Percentiles rank a stretch among this genome's conserved stretches.
Evolutionary conservation across 2,888 invertebrate species (phyloP).

Genomic region (Acrobasis suavella): DNA sequence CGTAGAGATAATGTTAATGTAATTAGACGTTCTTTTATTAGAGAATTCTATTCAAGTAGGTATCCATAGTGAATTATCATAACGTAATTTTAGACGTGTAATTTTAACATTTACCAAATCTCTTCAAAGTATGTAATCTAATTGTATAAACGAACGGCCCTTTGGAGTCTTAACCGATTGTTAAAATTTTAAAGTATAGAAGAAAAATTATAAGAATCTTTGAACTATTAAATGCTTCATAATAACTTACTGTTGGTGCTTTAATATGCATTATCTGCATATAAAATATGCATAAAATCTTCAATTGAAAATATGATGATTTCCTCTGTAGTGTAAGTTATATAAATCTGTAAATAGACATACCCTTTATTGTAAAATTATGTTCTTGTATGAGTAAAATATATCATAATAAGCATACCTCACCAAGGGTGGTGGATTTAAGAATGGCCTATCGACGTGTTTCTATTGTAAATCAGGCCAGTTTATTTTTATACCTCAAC

Average conservation of each 20-base stretch:
- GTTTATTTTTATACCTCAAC: constrained; percentile 50
- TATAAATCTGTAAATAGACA: constrained; percentile 60
- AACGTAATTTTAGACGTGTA: constrained; percentile 53
- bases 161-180: constrained; percentile 24
- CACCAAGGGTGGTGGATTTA: constrained; percentile 45
- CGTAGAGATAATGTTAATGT: constrained; percentile 58
- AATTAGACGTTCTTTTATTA: constrained; percentile 66
- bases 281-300: constrained; percentile 57
- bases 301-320: constrained; percentile 52
- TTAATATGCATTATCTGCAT: constrained; percentile 59
- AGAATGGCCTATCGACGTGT: constrained; percentile 48
- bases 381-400: constrained; percentile 46
- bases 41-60: constrained; percentile 66
- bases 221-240: constrained; percentile 46
- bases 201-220: constrained; percentile 12
- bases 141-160: constrained; percentile 32
- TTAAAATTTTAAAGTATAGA: constrained; percentile 30
- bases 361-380: constrained; percentile 59
- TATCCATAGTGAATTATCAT: constrained; percentile 60
- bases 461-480: constrained; percentile 36
- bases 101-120: constrained; percentile 74
- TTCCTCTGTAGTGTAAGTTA: constrained; percentile 51
- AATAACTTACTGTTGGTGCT: constrained; percentile 63
- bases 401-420: constrained; percentile 39
- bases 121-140: constrained; percentile 53